Conservation (phyloP, 2,888 invertebrate genomes). For the Epistrophe grossulariae region DNA sequence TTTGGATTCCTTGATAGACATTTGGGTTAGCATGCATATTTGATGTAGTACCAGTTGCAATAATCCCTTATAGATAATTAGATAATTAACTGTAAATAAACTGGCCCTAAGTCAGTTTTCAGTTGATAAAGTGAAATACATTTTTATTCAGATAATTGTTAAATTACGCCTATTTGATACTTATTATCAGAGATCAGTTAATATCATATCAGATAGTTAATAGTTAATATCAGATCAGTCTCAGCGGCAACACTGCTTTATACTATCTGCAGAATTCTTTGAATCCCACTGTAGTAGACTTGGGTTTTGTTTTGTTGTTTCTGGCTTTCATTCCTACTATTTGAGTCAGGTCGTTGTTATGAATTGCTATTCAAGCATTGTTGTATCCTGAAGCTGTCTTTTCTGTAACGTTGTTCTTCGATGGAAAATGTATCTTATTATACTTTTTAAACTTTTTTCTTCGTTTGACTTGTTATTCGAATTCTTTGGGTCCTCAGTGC, state of each 20-base stretch:
- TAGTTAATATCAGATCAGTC: no score
- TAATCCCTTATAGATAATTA: no score
- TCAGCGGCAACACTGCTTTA: constrained; percentile 10
- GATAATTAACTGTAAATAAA: no score
- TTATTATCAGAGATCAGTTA: no score
- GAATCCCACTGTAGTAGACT: neutral
- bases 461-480: neutral
- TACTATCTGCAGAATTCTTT: neutral
- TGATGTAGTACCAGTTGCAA: no score
- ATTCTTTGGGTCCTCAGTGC: neutral
- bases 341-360: neutral
- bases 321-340: neutral
- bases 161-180: no score
- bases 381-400: neutral
- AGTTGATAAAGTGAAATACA: no score
- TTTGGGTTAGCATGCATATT: no score
- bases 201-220: no score
- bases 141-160: no score
- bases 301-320: neutral
- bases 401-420: neutral
- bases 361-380: neutral
- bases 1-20: no score
- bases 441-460: neutral
- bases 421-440: constrained; percentile 11
- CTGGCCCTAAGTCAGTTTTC: no score